These are phyloP conservation scores for Gorsachius goisagi DNA, from an alignment of 2,113 vertebrate species.

Conservation along the genomic window DNA sequence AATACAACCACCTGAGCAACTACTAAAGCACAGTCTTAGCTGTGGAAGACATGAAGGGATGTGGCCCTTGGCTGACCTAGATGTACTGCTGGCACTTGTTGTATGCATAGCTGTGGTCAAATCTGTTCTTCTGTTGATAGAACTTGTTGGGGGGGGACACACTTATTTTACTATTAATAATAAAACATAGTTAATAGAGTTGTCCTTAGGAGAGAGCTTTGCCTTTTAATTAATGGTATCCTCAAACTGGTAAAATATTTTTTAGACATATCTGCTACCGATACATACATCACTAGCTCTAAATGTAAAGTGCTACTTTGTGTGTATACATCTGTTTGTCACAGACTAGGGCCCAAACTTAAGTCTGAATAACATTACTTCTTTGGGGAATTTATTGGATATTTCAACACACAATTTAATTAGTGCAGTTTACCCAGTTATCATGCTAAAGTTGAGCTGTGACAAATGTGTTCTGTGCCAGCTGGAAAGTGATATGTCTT, in stretches of 20 bases:
- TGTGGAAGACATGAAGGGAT: background rate
- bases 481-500: background rate
- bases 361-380: background rate
- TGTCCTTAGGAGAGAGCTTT: background rate
- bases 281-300: rapidly evolving
- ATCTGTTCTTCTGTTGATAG: background rate
- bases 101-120: background rate
- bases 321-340: background rate
- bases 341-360: background rate
- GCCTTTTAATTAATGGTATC: background rate
- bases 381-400: background rate
- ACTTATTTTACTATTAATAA: background rate
- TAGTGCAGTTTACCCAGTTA: background rate
- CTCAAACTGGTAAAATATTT: background rate
- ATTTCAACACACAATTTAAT: background rate
- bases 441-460: background rate
- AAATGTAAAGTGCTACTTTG: background rate
- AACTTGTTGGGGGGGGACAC: background rate
- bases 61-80: background rate
- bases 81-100: background rate
- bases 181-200: background rate
- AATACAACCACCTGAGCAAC: background rate
- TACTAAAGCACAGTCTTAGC: background rate
- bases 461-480: background rate
- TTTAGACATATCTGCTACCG: background rate